These are phyloP conservation scores for Drosophila eugracilis DNA, from an alignment of 1,140 invertebrate genomes.

Conservation along the genomic window DNA sequence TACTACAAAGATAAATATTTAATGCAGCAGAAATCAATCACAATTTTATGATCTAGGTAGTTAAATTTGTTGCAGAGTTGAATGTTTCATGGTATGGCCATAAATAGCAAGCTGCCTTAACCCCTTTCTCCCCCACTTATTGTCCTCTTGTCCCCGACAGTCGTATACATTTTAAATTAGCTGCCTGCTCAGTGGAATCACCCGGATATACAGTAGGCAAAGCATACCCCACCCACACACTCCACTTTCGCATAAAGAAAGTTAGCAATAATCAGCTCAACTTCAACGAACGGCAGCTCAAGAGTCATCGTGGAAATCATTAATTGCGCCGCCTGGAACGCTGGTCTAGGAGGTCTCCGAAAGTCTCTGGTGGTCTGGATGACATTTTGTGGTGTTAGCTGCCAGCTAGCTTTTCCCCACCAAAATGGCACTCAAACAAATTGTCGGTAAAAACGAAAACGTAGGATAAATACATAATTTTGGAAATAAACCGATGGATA, in stretches of 20 bases:
- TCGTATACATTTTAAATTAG: slow-evolving; percentile 71
- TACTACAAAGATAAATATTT: no score
- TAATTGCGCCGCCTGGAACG: slow-evolving; percentile 13
- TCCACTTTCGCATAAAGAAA: slow-evolving; percentile 16
- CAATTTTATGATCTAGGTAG: slow-evolving; percentile 61
- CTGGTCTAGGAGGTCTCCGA: no score
- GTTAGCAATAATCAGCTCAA: slow-evolving; percentile 56
- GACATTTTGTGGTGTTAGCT: slow-evolving; percentile 17
- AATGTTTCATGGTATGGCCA: slow-evolving; percentile 53
- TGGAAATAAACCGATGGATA: neutral
- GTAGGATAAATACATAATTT: neutral
- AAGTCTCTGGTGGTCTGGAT: no score
- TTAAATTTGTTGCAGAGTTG: slow-evolving; percentile 35
- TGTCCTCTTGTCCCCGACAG: slow-evolving; percentile 19
- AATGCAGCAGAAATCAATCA: slow-evolving; percentile 61
- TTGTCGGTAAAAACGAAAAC: neutral
- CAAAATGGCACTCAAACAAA: slow-evolving; percentile 20
- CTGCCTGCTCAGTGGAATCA: slow-evolving; percentile 45
- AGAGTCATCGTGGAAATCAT: slow-evolving; percentile 14
- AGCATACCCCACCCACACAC: neutral
- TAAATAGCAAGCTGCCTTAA: slow-evolving; percentile 38
- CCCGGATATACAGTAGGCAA: slow-evolving; percentile 1
- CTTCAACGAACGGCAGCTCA: slow-evolving; percentile 29
- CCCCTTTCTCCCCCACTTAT: neutral
- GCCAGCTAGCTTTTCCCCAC: slow-evolving; percentile 14